These are phyloP conservation scores for Raja brachyura DNA, from an alignment of 2,113 vertebrate species.

Conservation along the genomic window DNA sequence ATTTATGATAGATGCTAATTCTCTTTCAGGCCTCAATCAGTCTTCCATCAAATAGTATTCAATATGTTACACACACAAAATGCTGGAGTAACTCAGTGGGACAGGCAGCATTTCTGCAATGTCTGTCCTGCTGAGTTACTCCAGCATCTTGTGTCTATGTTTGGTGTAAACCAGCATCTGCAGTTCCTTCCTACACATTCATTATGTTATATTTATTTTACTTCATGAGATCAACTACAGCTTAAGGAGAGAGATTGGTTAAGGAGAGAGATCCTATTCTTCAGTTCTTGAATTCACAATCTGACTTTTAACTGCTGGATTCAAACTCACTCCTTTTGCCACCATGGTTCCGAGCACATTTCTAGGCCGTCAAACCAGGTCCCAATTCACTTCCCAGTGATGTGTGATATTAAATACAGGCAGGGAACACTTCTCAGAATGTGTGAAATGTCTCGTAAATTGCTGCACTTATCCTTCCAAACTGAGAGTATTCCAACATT, in stretches of 20 bases:
- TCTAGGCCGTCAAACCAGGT: neutral
- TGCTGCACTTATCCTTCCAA: too few species aligned
- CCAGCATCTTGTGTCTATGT: too few species aligned
- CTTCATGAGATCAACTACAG: neutral
- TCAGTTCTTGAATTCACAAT: neutral
- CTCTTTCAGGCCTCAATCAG: neutral
- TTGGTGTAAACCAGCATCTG: too few species aligned
- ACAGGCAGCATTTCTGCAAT: too few species aligned
- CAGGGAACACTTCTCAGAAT: too few species aligned
- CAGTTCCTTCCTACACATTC: too few species aligned
- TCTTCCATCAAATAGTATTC: neutral
- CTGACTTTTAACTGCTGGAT: neutral
- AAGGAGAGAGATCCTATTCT: neutral
- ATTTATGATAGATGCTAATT: slow-evolving; percentile 12
- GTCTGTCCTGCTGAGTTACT: too few species aligned
- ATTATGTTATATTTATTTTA: neutral
- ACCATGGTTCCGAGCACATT: neutral
- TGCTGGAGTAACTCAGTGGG: too few species aligned
- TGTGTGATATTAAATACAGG: too few species aligned
- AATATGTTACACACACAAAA: neutral
- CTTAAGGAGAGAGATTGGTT: neutral
- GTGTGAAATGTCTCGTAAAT: too few species aligned
- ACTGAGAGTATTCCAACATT: too few species aligned
- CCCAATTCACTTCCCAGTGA: neutral
- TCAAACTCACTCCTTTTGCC: neutral